Conservation (phyloP, 2,797 vertebrate genomes). For the Clangula hyemalis region DNA sequence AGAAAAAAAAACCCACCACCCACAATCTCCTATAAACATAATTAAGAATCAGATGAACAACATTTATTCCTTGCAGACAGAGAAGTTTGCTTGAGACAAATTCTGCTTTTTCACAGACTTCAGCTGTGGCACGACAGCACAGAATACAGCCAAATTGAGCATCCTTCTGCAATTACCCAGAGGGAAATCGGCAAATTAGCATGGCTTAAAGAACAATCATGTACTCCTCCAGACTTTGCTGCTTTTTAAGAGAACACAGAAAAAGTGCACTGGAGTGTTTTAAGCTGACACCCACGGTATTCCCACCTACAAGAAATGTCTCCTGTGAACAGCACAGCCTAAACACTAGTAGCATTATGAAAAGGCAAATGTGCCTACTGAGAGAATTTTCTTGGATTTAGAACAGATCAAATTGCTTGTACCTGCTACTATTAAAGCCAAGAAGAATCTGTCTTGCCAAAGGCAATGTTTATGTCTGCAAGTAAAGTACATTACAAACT, state of each 20-base stretch:
- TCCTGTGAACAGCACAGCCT: constrained; percentile 10
- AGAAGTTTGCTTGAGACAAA: background rate
- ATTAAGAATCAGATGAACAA: background rate
- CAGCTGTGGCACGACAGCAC: background rate
- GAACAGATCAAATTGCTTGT: background rate
- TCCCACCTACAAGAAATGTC: background rate
- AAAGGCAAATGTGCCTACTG: constrained; percentile 15
- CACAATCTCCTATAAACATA: background rate
- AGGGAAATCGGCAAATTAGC: constrained; percentile 32
- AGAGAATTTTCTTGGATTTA: background rate
- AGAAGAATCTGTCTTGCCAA: constrained; percentile 22
- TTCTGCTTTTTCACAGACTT: background rate
- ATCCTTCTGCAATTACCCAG: background rate
- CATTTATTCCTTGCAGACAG: background rate
- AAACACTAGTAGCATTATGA: constrained; percentile 30
- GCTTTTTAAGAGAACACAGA: background rate
- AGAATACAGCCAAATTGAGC: background rate
- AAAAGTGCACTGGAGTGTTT: background rate
- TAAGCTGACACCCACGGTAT: constrained; percentile 25
- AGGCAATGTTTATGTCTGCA: constrained; percentile 41
- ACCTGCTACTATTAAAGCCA: constrained; percentile 18
- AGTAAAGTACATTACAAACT: background rate
- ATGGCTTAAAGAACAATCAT: background rate
- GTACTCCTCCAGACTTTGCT: constrained; percentile 1
- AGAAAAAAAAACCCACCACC: background rate